phyloP scores from a whole-genome alignment of 2,888 invertebrate species.

The Andrena trimmerana region DNA sequence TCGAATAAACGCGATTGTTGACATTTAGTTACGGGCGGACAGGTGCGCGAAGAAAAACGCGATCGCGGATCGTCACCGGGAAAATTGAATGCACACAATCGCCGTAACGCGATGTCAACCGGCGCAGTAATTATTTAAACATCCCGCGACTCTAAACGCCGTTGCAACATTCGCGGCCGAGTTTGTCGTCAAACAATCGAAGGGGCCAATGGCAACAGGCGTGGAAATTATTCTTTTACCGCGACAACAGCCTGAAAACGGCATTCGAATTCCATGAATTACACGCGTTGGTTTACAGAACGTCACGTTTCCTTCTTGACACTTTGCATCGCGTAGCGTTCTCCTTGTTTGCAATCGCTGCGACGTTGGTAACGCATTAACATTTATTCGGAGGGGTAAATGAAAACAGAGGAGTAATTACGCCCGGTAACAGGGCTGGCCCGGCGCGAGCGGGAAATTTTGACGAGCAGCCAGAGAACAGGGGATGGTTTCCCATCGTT shows the following conservation, averaged over 20 bases:
- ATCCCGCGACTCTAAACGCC: slow-evolving; percentile 2
- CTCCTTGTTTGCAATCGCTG: not conserved
- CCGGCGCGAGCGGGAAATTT: slow-evolving; percentile 22
- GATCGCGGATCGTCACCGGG: slow-evolving; percentile 12
- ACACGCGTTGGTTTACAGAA: not conserved
- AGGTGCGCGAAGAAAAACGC: slow-evolving; percentile 29
- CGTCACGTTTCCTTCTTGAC: not conserved
- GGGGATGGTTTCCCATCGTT: slow-evolving; percentile 52
- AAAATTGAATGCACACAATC: slow-evolving; percentile 43
- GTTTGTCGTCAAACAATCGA: slow-evolving; percentile 24
- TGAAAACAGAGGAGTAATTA: slow-evolving; percentile 29
- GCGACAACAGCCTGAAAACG: not conserved
- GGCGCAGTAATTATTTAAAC: slow-evolving; percentile 27
- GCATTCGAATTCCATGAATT: not conserved
- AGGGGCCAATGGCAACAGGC: not conserved
- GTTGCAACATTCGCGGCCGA: slow-evolving; percentile 1
- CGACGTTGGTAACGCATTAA: not conserved
- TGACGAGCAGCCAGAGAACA: slow-evolving; percentile 20
- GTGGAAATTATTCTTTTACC: not conserved
- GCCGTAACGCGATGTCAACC: not conserved
- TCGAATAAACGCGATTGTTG: slow-evolving; percentile 41
- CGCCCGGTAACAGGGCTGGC: slow-evolving; percentile 22
- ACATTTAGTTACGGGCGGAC: slow-evolving; percentile 35
- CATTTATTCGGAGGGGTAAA: not conserved
- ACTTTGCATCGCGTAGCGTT: not conserved